Conservation (phyloP, 2,888 invertebrate genomes). For the Caenorhabditis parvicauda region DNA sequence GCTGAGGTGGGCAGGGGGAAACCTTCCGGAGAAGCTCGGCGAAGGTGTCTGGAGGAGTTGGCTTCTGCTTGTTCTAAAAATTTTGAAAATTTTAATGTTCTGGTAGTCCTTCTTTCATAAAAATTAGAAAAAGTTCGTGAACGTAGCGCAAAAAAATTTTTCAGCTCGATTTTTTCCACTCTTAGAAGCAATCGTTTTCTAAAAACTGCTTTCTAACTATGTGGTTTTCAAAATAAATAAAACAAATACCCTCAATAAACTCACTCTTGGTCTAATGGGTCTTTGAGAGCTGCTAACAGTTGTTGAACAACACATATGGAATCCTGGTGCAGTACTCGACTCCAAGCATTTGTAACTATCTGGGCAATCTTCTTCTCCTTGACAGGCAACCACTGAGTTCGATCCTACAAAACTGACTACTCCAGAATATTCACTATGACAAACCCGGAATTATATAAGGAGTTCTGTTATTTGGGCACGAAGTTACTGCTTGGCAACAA, state of each 20-base stretch:
- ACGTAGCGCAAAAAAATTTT: background rate
- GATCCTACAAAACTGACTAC: slow-evolving; percentile 38
- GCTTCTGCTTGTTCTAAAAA: slow-evolving; percentile 2
- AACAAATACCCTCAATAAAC: background rate
- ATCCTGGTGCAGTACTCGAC: slow-evolving; percentile 57
- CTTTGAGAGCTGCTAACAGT: slow-evolving; percentile 23
- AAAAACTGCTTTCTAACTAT: background rate
- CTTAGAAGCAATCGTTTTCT: background rate
- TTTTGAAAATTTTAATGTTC: background rate
- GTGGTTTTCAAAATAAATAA: slow-evolving; percentile 3
- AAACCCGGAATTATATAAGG: slow-evolving; percentile 58
- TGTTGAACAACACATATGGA: slow-evolving; percentile 59
- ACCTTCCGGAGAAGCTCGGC: slow-evolving; percentile 37
- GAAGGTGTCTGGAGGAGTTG: slow-evolving; percentile 30
- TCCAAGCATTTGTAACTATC: slow-evolving; percentile 53
- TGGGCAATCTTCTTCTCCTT: slow-evolving; percentile 58
- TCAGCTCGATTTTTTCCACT: background rate
- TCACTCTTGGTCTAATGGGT: slow-evolving; percentile 16
- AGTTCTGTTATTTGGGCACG: slow-evolving; percentile 51
- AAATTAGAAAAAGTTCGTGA: too few relatives aligned
- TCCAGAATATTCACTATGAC: too few relatives aligned
- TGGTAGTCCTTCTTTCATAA: too few relatives aligned
- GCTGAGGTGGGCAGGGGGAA: slow-evolving; percentile 52
- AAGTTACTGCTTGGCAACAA: slow-evolving; percentile 52
- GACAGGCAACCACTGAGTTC: slow-evolving; percentile 58